These are phyloP conservation scores for Eunapius fragilis DNA, from an alignment of 37 sponge, comb jelly and placozoan species.

Conservation along the genomic window DNA sequence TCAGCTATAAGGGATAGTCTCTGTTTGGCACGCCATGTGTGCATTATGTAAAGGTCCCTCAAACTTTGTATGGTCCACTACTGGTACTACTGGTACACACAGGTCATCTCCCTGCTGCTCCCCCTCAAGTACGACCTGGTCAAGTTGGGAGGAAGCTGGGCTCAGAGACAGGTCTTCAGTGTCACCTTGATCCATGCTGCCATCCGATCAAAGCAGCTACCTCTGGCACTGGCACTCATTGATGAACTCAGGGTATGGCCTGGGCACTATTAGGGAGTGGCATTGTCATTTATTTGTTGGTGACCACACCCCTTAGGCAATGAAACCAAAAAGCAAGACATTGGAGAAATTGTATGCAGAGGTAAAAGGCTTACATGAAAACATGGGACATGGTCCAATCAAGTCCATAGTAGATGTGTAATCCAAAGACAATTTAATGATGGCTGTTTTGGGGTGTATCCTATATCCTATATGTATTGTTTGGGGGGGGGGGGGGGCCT, in stretches of 20 bases:
- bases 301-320: not conserved
- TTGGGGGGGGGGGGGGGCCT: no score
- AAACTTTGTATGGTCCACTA: no score
- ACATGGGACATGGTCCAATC: not conserved
- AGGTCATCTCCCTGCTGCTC: constrained; percentile 75
- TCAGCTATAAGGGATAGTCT: not conserved
- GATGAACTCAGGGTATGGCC: constrained; percentile 67
- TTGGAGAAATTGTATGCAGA: not conserved
- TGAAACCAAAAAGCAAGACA: not conserved
- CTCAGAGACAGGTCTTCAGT: constrained; percentile 83
- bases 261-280: not conserved
- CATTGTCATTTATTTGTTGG: not conserved
- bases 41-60: no score
- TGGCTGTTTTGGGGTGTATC: no score
- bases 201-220: constrained; percentile 53
- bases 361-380: not conserved
- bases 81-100: no score
- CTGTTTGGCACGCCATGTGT: no score
- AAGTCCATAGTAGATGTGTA: not conserved
- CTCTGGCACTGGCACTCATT: constrained; percentile 53
- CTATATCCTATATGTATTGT: no score
- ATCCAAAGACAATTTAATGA: no score
- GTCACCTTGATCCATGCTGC: constrained; percentile 83
- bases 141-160: constrained; percentile 80
- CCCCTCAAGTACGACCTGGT: constrained; percentile 66